Percentiles rank a stretch among this genome's conserved stretches.
phyloP scores from a whole-genome alignment of 2,888 invertebrate species.

The Hirtodrosophila duncani region DNA sequence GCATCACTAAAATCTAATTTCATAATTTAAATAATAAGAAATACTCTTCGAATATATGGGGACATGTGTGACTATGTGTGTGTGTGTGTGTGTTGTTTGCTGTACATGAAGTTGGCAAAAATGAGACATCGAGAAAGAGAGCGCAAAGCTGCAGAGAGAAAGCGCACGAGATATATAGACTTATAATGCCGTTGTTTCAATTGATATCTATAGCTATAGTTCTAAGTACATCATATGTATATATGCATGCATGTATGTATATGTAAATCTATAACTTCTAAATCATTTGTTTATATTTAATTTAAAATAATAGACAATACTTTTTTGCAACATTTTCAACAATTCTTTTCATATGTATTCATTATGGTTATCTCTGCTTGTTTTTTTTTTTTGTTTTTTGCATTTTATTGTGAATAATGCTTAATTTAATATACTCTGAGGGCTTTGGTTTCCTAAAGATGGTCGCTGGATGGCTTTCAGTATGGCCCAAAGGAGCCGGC shows the following conservation, averaged over 20 bases:
- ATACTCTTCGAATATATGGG: constrained; percentile 37
- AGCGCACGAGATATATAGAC: no score
- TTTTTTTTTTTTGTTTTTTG: background rate
- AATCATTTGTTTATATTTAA: constrained; percentile 18
- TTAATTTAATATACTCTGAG: no score
- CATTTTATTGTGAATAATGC: background rate
- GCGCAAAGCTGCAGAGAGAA: background rate
- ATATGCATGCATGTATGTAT: background rate
- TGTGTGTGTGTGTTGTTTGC: background rate
- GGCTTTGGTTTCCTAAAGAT: constrained; percentile 12
- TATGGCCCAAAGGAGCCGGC: constrained; percentile 43
- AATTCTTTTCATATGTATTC: constrained; percentile 13
- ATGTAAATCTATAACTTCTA: constrained; percentile 17
- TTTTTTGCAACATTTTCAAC: constrained; percentile 33
- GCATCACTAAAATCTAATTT: constrained; percentile 27
- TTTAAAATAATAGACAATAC: constrained; percentile 41
- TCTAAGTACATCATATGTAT: no score
- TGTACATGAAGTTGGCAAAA: constrained; percentile 7
- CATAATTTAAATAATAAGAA: constrained; percentile 24
- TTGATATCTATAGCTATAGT: no score
- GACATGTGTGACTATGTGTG: background rate
- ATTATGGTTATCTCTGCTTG: constrained; percentile 17
- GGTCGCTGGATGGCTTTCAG: constrained; percentile 12
- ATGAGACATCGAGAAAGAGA: constrained; percentile 10
- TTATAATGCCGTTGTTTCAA: no score